phyloP scores from a whole-genome alignment of 2,888 invertebrate species.

The Conomelus anceps region DNA sequence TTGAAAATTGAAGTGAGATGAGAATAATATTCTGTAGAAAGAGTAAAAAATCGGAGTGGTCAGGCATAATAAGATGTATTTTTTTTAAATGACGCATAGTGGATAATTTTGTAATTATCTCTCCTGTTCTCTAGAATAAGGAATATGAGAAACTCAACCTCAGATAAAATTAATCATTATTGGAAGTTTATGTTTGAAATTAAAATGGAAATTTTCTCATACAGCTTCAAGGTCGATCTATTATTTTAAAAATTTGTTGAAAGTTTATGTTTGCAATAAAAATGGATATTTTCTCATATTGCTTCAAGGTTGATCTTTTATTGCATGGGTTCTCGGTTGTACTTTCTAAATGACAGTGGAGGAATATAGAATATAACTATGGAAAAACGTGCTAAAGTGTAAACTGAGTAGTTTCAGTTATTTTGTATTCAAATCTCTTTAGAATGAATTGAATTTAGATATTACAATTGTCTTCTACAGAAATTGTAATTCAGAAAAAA shows the following conservation, averaged over 20 bases:
- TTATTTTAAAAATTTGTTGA: no score
- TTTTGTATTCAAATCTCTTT: background rate
- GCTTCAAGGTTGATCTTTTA: background rate
- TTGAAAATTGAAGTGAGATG: no score
- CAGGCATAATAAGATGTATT: background rate
- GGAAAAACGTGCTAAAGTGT: no score
- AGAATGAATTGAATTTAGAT: background rate
- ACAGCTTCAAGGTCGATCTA: background rate
- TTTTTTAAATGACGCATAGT: background rate
- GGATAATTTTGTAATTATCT: background rate
- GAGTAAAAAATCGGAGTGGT: no score
- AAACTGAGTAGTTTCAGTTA: background rate
- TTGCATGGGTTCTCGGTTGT: background rate
- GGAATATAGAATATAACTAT: background rate
- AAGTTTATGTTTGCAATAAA: background rate
- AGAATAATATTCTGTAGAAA: no score
- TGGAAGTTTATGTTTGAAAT: background rate
- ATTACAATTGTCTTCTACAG: background rate
- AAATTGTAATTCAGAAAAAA: no score
- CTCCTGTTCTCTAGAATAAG: background rate
- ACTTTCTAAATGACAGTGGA: no score
- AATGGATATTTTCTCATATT: background rate
- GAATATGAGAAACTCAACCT: background rate
- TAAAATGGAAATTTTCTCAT: background rate
- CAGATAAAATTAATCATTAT: background rate